Base-by-base conservation (phyloP, 1,140 invertebrate genomes). In the Eumeta japonica region DNA sequence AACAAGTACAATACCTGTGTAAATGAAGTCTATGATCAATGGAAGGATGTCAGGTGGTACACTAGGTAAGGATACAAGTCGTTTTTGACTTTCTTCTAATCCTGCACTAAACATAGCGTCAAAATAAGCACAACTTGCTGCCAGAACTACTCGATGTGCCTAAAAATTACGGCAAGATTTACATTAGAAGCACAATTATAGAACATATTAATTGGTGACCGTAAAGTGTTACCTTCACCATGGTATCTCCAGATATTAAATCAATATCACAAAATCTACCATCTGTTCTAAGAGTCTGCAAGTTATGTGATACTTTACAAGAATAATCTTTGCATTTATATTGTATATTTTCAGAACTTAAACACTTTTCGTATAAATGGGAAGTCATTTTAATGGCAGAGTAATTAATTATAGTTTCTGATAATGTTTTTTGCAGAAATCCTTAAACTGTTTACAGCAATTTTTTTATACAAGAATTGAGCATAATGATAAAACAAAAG, bases 101-200 rank as follows among this genome's bases (percentile, higher is more conserved):
- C 87, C 89, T 24, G 84, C 83, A 37, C 86, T 88, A 51, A 97
- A 97, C 93, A 97, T 96, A 35, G 92, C 93, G 75, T 93, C 86
- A 67, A 97, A 97, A 66, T 97, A 98, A 37, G 91, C 89, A 75
- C 94, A 93, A 36, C 87, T 88, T 2, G 94, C 90, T 44, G 93
- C 90, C 33, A 98, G 72, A 10, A 98, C 86, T 3, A 91, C 89
- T 48, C 90, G 79, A 68, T 97, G 95, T 16, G 89, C 94, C 80
- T 90, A 75, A 38, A 86, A 83, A 30, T 34, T 54, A 50, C 15
- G 17, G 37, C 0, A 48, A 31, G 3, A 40, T 24, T 18, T 38
- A 38, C 3, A 27, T 17, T n/a, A n/a, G n/a, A n/a, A n/a, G n/a
- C n/a, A n/a, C n/a, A n/a, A n/a, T 40, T 31, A 32, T 19, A 30